Conservation (phyloP, 2,113 vertebrate species). For the Stegastes partitus region DNA sequence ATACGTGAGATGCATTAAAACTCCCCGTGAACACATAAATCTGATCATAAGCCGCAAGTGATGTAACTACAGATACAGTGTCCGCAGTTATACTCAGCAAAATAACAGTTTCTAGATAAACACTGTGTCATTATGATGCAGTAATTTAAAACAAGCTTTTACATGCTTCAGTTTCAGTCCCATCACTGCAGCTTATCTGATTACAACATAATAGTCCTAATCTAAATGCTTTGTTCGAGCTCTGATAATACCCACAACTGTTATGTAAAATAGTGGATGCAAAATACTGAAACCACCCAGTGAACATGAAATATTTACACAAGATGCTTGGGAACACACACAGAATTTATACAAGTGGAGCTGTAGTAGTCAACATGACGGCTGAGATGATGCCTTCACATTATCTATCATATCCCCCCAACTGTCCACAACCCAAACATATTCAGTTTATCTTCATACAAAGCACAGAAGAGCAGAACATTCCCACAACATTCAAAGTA, state of each 20-base stretch:
- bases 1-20: conserved; percentile 1
- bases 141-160: background rate
- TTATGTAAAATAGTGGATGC: too few species aligned
- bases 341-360: background rate
- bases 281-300: too few species aligned
- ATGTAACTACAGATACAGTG: background rate
- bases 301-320: too few species aligned
- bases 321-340: background rate
- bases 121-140: too few species aligned
- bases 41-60: background rate
- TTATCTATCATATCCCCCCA: background rate
- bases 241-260: background rate
- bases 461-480: too few species aligned
- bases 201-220: background rate
- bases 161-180: background rate
- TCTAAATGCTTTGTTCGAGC: background rate
- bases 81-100: background rate
- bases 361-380: background rate
- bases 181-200: conserved; percentile 2
- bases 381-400: background rate
- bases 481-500: too few species aligned
- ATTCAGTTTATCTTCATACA: too few species aligned
- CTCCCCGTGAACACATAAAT: background rate
- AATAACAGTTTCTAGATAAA: background rate
- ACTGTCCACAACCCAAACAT: too few species aligned